phyloP scores from a whole-genome alignment of 2,113 vertebrate species.

The Petromus typicus region DNA sequence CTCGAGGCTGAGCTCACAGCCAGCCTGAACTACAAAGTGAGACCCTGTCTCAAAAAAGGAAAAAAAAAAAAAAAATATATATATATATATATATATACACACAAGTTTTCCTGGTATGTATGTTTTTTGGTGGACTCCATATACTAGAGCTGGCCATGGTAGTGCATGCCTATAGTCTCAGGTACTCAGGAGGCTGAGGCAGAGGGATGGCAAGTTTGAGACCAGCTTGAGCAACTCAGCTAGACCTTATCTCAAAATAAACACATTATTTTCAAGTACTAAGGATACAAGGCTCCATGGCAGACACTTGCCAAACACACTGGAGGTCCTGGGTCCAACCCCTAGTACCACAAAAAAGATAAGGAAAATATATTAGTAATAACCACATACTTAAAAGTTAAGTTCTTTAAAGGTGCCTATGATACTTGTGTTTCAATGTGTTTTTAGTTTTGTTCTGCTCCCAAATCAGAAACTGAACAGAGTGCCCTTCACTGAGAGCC shows the following conservation, averaged over 20 bases:
- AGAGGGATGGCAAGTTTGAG: background rate
- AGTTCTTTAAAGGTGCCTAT: background rate
- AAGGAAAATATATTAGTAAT: background rate
- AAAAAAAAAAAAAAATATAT: too few species aligned
- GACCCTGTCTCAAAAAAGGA: too few species aligned
- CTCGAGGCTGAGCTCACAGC: too few species aligned
- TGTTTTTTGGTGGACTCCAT: background rate
- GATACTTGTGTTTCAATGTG: background rate
- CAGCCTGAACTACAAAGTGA: too few species aligned
- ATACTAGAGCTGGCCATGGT: background rate
- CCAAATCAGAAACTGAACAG: slow-evolving; percentile 45
- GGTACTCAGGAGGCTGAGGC: background rate
- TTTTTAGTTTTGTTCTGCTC: slow-evolving; percentile 33
- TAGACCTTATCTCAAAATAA: background rate
- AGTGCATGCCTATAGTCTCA: background rate
- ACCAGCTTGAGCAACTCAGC: background rate
- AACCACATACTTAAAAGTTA: background rate
- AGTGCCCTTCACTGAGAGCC: slow-evolving; percentile 35
- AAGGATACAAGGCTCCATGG: too few species aligned
- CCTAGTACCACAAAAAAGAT: background rate
- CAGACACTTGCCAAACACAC: background rate
- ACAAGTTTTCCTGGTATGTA: background rate
- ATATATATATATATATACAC: too few species aligned
- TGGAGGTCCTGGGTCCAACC: background rate
- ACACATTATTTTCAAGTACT: background rate